Conservation (phyloP, 2,888 invertebrate species). For the Boloria selene region DNA sequence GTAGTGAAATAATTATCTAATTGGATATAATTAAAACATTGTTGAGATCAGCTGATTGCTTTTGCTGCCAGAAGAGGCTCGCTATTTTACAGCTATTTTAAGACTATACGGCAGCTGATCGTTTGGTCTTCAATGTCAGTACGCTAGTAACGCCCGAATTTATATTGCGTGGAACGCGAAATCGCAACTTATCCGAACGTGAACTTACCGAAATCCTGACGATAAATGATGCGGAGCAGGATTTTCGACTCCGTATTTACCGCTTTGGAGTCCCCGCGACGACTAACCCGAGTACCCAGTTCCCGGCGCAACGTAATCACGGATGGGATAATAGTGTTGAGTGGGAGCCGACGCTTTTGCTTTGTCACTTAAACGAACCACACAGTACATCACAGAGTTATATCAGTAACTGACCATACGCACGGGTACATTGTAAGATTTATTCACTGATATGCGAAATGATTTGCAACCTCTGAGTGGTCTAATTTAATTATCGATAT, state of each 20-base stretch:
- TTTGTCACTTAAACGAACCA: constrained; percentile 77
- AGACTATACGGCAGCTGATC: constrained; percentile 77
- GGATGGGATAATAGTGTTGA: constrained; percentile 78
- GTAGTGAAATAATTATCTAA: constrained; percentile 67
- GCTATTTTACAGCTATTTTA: constrained; percentile 80
- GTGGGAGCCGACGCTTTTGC: constrained; percentile 72
- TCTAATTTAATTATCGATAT: constrained; percentile 74
- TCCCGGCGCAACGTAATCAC: constrained; percentile 76
- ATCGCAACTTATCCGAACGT: constrained; percentile 34
- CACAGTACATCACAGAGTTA: constrained; percentile 70
- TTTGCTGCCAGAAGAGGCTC: constrained; percentile 75
- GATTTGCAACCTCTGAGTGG: constrained; percentile 62
- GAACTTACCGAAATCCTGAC: constrained; percentile 78
- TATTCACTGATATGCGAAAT: constrained; percentile 59
- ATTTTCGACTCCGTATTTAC: constrained; percentile 81
- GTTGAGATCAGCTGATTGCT: constrained; percentile 78
- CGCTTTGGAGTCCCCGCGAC: constrained; percentile 78
- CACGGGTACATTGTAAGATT: constrained; percentile 68
- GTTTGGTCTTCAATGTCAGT: constrained; percentile 76
- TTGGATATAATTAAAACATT: constrained; percentile 72
- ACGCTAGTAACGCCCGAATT: constrained; percentile 45
- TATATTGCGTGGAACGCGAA: constrained; percentile 35
- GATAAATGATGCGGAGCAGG: constrained; percentile 78
- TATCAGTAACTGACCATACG: constrained; percentile 64
- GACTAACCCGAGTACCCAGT: constrained; percentile 75